Percentiles rank a stretch among this genome's conserved stretches.
These are phyloP conservation scores for Microtus oregoni DNA, from an alignment of 2,113 vertebrate species.

Conservation along the genomic window DNA sequence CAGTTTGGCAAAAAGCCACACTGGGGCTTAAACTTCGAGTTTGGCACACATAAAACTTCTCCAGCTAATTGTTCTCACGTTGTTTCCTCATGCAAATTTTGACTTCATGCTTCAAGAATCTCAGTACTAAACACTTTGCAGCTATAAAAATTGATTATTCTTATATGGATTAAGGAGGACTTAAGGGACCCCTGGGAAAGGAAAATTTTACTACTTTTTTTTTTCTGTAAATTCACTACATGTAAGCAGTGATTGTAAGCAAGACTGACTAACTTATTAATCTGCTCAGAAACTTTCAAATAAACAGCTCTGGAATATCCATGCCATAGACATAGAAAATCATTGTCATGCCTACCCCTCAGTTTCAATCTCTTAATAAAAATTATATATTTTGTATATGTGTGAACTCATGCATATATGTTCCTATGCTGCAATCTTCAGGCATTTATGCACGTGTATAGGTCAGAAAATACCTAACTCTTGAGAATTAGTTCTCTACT, in stretches of 20 bases:
- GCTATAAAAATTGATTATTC: neutral
- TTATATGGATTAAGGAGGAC: neutral
- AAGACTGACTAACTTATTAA: neutral
- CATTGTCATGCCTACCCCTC: neutral
- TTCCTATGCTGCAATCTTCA: neutral
- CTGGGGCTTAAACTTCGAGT: constrained; percentile 11
- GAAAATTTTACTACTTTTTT: neutral
- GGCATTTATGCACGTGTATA: neutral
- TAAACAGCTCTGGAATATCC: neutral
- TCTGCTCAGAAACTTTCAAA: neutral
- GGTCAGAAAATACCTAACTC: neutral
- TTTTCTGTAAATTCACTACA: neutral
- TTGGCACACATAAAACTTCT: neutral
- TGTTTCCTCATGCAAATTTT: neutral
- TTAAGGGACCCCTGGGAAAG: constrained; percentile 15
- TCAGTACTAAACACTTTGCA: neutral
- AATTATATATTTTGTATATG: neutral
- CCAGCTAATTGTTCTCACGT: neutral
- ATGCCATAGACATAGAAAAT: neutral
- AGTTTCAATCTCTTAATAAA: neutral
- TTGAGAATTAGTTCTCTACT: no score
- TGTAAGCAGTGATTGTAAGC: neutral
- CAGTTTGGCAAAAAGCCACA: neutral
- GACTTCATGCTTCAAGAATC: constrained; percentile 30
- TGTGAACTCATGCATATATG: neutral